These are phyloP conservation scores for Auanema freiburgensis DNA, from an alignment of 2,888 invertebrate genomes.

Conservation along the genomic window DNA sequence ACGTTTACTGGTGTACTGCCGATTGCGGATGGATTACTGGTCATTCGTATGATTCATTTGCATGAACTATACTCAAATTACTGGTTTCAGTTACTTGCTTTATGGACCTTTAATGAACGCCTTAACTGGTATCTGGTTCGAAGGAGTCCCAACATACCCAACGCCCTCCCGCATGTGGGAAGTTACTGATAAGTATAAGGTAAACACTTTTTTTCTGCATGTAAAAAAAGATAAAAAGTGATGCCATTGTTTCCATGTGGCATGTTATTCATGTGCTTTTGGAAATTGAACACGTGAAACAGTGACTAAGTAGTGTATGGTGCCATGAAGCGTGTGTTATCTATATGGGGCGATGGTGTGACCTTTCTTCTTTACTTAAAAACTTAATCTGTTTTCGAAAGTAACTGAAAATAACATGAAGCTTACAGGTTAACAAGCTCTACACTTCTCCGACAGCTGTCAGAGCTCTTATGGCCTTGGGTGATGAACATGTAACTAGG, in stretches of 20 bases:
- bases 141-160: constrained; percentile 94
- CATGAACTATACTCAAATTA: neutral
- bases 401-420: neutral
- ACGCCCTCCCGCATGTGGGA: constrained; percentile 90
- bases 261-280: too few relatives aligned
- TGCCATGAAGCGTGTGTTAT: neutral
- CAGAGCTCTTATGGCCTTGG: constrained; percentile 90
- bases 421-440: constrained; percentile 77
- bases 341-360: constrained; percentile 1
- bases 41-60: constrained; percentile 17
- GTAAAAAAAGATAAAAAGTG: neutral
- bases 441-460: constrained; percentile 99
- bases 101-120: constrained; percentile 93
- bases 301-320: neutral
- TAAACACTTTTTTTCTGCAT: constrained; percentile 11
- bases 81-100: constrained; percentile 69
- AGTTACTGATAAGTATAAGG: constrained; percentile 85
- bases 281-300: neutral
- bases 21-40: constrained; percentile 83
- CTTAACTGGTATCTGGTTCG: constrained; percentile 85
- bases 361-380: neutral
- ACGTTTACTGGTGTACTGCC: constrained; percentile 83
- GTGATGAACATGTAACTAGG: constrained; percentile 81
- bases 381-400: neutral
- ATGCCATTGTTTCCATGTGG: neutral